Percentiles rank a stretch among this genome's conserved stretches.
Evolutionary conservation across 2,797 vertebrate genomes (phyloP).

Genomic region (Gambelia wislizenii): DNA sequence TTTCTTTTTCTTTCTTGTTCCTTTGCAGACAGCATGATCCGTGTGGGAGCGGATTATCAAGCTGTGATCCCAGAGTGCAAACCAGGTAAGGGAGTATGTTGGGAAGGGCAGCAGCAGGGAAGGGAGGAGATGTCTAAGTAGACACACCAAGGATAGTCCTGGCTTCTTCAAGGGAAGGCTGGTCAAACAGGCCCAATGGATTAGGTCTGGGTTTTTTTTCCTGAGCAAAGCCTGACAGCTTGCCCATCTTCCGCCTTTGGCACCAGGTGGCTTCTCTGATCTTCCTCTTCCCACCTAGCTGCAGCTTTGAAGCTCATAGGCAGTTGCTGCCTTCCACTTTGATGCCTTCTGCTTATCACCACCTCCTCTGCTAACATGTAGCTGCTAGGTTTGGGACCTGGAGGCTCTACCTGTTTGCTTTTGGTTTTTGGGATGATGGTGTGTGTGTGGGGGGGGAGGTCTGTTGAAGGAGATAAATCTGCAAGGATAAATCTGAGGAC

Average conservation of each 20-base stretch:
- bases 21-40: slow-evolving; percentile 92
- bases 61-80: slow-evolving; percentile 94
- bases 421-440: not conserved
- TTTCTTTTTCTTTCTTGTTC: slow-evolving; percentile 26
- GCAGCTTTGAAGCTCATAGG: not conserved
- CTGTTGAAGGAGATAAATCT: too few relatives aligned
- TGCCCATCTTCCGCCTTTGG: not conserved
- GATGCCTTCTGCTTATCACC: not conserved
- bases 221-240: not conserved
- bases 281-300: not conserved
- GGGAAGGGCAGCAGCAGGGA: rapidly evolving
- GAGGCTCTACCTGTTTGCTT: not conserved
- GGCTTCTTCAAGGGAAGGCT: not conserved
- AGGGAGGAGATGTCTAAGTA: too few relatives aligned
- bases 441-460: not conserved
- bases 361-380: not conserved
- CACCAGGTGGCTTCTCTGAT: not conserved
- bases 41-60: slow-evolving; percentile 95
- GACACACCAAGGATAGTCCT: too few relatives aligned
- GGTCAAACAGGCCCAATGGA: not conserved
- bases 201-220: slow-evolving; percentile 5
- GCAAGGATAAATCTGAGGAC: not conserved
- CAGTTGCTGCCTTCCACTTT: not conserved
- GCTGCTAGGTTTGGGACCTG: not conserved
- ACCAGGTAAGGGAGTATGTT: slow-evolving; percentile 81